A percentile compares a stretch with the other conserved stretches of the same genome.
Conservation (phyloP, 1,140 invertebrate genomes). For the Atta colombica region DNA sequence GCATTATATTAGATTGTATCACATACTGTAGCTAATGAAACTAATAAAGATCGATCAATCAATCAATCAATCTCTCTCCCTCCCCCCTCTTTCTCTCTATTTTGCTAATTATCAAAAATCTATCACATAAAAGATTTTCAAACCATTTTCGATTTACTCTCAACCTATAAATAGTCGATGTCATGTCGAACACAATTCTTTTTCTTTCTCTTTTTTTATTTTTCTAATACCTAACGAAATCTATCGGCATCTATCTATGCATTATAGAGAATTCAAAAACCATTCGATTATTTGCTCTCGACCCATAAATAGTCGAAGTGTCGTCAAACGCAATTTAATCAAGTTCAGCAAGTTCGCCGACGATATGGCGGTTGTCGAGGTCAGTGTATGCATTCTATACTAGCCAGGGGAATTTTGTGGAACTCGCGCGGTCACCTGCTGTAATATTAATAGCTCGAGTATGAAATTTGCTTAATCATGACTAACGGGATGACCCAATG, state of each 20-base stretch:
- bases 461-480: slow-evolving; percentile 78
- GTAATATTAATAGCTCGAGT: slow-evolving; percentile 75
- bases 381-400: slow-evolving; percentile 77
- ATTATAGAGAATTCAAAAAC: background rate
- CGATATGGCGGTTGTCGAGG: slow-evolving; percentile 62
- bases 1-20: no score
- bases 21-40: no score
- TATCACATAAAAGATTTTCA: no score
- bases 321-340: slow-evolving; percentile 71
- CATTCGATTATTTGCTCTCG: background rate
- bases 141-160: no score
- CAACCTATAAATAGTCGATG: no score
- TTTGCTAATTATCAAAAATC: no score
- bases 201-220: background rate
- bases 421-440: slow-evolving; percentile 70
- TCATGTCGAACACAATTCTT: background rate
- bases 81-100: no score
- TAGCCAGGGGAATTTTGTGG: slow-evolving; percentile 78
- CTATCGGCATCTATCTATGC: background rate
- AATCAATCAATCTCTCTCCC: no score
- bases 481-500: slow-evolving; percentile 76
- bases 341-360: slow-evolving; percentile 73
- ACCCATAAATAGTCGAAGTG: slow-evolving; percentile 40
- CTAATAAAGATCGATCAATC: no score
- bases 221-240: background rate